phyloP scores from a whole-genome alignment of 2,797 vertebrate genomes.

The Oreonectes daqikongensis region DNA sequence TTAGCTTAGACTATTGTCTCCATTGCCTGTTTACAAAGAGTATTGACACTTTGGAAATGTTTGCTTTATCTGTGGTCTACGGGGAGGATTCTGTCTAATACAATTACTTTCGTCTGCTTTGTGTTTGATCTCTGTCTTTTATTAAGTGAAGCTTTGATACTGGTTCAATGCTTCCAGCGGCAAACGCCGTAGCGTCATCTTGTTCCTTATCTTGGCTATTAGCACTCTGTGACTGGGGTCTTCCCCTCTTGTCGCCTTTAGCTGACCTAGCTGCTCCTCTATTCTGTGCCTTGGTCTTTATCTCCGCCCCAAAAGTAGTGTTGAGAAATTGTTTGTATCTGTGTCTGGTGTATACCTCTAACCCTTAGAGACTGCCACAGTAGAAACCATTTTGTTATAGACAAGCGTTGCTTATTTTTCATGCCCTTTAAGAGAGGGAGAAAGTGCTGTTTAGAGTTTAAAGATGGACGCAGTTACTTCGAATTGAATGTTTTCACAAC shows the following conservation, averaged over 20 bases:
- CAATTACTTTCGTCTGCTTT: constrained; percentile 67
- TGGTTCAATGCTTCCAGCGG: constrained; percentile 46
- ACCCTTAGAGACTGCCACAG: neutral
- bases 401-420: neutral
- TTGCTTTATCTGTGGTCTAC: constrained; percentile 65
- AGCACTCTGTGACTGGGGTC: constrained; percentile 52
- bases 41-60: constrained; percentile 65
- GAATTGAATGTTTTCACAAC: neutral
- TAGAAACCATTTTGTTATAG: neutral
- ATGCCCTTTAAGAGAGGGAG: constrained; percentile 57
- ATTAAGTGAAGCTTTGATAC: constrained; percentile 61
- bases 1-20: constrained; percentile 51
- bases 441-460: constrained; percentile 67
- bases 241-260: constrained; percentile 31
- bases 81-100: constrained; percentile 65
- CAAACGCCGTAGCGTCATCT: constrained; percentile 33
- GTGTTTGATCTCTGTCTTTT: constrained; percentile 61
- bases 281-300: constrained; percentile 54
- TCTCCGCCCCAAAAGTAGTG: constrained; percentile 52
- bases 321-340: constrained; percentile 44
- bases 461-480: constrained; percentile 54
- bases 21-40: constrained; percentile 59
- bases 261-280: constrained; percentile 57
- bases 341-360: neutral
- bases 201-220: constrained; percentile 44